phyloP scores from a whole-genome alignment of 2,888 invertebrate genomes.

The Xestia rhomboidea region DNA sequence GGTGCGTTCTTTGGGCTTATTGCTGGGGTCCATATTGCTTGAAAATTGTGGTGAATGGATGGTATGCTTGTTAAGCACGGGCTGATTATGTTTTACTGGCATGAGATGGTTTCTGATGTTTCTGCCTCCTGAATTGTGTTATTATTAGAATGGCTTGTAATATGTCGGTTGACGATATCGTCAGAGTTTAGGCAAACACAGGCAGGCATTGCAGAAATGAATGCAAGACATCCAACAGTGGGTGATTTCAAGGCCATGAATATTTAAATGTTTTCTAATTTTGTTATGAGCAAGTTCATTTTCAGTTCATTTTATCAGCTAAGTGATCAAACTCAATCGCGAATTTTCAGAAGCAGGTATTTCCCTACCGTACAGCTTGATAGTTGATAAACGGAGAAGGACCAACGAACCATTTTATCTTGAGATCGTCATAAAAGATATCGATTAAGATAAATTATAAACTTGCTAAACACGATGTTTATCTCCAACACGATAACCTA shows the following conservation, averaged over 20 bases:
- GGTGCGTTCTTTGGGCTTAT: conserved; percentile 3
- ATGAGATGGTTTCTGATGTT: not conserved
- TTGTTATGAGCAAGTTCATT: not conserved
- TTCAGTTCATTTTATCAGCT: conserved; percentile 5
- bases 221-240: too few species aligned
- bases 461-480: conserved; percentile 22
- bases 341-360: not conserved
- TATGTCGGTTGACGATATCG: not conserved
- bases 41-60: conserved; percentile 14
- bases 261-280: too few species aligned
- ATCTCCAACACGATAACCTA: conserved; percentile 39
- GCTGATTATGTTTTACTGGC: not conserved
- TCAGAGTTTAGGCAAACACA: not conserved
- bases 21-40: not conserved
- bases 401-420: conserved; percentile 26
- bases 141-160: not conserved
- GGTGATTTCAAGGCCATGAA: too few species aligned
- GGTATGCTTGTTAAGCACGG: conserved; percentile 3
- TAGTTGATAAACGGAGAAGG: not conserved
- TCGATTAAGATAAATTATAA: conserved; percentile 37
- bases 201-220: too few species aligned
- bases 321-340: not conserved
- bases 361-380: not conserved
- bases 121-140: not conserved
- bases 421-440: conserved; percentile 23